Conservation (phyloP, 2,797 vertebrate genomes). For the Etheostoma nigrum region DNA sequence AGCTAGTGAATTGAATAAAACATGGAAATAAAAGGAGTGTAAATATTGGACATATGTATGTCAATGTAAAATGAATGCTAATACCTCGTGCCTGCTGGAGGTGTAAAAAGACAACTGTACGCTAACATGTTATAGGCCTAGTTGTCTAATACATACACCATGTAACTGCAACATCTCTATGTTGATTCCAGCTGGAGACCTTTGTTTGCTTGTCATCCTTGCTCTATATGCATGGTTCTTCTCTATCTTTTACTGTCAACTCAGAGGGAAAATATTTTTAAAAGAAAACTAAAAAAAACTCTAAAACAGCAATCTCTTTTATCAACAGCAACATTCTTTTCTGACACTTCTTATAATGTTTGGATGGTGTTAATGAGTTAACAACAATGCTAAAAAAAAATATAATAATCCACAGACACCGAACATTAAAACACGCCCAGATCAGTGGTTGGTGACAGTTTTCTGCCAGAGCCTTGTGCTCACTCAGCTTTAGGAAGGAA, state of each 20-base stretch:
- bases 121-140: not conserved
- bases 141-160: not conserved
- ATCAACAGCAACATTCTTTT: conserved; percentile 4
- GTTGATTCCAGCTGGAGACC: conserved; percentile 7
- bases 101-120: not conserved
- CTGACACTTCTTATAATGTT: conserved; percentile 11
- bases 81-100: not conserved
- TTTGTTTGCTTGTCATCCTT: conserved; percentile 4
- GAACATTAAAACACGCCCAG: conserved; percentile 56
- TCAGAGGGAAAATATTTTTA: not conserved
- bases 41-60: not conserved
- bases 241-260: not conserved
- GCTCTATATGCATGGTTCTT: not conserved
- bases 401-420: conserved; percentile 22
- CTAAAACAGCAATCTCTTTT: conserved; percentile 7
- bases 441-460: conserved; percentile 67
- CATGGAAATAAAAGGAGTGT: not conserved
- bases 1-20: not conserved
- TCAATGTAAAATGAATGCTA: not conserved
- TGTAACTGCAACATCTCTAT: not conserved
- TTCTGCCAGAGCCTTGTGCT: conserved; percentile 82
- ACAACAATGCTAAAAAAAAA: conserved; percentile 28
- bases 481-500: conserved; percentile 97
- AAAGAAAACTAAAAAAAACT: not conserved
- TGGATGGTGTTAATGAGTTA: conserved; percentile 21